These are phyloP conservation scores for Ochropleura plecta DNA, from an alignment of 2,888 invertebrate genomes.

Conservation along the genomic window DNA sequence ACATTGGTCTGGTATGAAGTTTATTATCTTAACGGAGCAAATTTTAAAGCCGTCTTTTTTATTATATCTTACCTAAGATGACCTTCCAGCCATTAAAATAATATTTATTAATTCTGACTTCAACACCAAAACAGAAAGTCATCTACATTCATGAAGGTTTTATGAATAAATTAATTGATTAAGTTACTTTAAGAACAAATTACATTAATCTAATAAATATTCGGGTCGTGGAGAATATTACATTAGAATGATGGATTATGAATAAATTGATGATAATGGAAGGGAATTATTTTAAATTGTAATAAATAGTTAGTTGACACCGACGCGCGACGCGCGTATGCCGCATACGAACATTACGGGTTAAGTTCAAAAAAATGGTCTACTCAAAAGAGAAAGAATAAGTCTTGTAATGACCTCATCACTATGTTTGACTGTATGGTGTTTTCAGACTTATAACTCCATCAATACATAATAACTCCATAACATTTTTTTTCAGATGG, in stretches of 20 bases:
- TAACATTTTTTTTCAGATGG: no score
- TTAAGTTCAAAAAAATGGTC: no score
- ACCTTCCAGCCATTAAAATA: background rate
- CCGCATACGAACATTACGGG: background rate
- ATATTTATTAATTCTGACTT: slow-evolving; percentile 20
- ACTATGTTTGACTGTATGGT: no score
- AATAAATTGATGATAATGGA: slow-evolving; percentile 16
- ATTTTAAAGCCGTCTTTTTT: slow-evolving; percentile 1
- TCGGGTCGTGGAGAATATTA: background rate
- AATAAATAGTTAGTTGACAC: background rate
- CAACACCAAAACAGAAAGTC: slow-evolving; percentile 18
- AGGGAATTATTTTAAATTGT: slow-evolving; percentile 14
- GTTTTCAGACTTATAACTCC: no score
- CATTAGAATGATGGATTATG: slow-evolving; percentile 16
- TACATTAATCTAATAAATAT: slow-evolving; percentile 32
- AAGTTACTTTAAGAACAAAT: slow-evolving; percentile 23
- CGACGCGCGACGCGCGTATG: no score
- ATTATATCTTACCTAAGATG: background rate
- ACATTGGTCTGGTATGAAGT: background rate
- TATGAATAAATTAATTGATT: slow-evolving; percentile 49
- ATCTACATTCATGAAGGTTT: slow-evolving; percentile 40
- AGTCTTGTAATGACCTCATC: no score
- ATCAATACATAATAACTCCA: no score
- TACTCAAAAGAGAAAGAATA: background rate
- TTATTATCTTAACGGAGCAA: background rate